These are phyloP conservation scores for Lethenteron camtschaticum DNA, from an alignment of 2,113 vertebrate genomes.

Conservation along the genomic window DNA sequence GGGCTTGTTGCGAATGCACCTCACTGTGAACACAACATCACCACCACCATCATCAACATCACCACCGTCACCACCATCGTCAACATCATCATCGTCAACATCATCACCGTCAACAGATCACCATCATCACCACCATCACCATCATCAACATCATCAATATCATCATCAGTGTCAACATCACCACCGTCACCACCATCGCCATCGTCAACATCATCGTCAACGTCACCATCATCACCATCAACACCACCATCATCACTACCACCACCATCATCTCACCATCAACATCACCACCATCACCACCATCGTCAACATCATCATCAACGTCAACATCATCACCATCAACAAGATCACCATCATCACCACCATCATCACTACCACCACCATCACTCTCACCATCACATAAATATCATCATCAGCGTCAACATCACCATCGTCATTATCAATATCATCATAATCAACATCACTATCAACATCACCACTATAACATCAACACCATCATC, in stretches of 20 bases:
- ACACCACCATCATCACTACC: background rate
- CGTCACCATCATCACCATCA: background rate
- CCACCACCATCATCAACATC: background rate
- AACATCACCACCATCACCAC: background rate
- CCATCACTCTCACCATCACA: background rate
- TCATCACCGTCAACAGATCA: conserved; percentile 3
- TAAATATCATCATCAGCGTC: conserved; percentile 10
- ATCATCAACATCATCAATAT: background rate
- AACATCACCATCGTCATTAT: background rate
- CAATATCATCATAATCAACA: background rate
- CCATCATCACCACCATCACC: background rate
- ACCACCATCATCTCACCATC: conserved; percentile 6
- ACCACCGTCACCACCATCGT: background rate
- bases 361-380: background rate
- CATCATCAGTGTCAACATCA: background rate
- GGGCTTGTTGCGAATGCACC: conserved; percentile 39
- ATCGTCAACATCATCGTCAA: background rate
- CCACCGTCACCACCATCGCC: too few species aligned
- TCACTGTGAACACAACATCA: conserved; percentile 31
- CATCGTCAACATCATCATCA: background rate
- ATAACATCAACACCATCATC: too few species aligned
- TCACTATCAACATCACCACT: too few species aligned
- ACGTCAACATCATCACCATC: background rate
- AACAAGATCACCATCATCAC: background rate
- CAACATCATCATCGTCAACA: conserved; percentile 12